phyloP scores from a whole-genome alignment of 1,140 invertebrate genomes.

The Pseudachorutes palmiensis region DNA sequence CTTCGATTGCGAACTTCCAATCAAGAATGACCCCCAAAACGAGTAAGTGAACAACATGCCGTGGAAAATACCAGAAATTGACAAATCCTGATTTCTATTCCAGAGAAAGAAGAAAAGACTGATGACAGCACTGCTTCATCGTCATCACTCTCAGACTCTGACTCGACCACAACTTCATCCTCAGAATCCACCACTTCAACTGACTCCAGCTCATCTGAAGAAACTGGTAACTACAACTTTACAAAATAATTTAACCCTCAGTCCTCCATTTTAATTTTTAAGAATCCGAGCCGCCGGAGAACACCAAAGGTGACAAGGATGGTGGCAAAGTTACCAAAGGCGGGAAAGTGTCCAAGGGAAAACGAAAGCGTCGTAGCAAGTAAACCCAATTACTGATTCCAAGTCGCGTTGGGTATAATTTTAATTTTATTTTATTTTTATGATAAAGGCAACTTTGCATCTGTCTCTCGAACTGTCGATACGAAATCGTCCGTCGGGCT shows the following conservation, averaged over 20 bases:
- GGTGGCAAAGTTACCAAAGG: neutral
- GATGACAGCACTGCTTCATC: neutral
- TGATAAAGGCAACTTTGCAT: constrained; percentile 31
- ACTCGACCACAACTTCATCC: neutral
- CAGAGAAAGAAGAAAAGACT: neutral
- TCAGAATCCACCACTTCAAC: constrained; percentile 10
- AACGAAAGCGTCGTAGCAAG: neutral
- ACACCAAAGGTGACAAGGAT: neutral
- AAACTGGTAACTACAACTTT: neutral
- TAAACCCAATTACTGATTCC: neutral
- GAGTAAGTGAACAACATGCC: neutral
- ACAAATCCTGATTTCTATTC: neutral
- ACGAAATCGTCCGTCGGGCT: constrained; percentile 30
- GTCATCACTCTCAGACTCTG: neutral
- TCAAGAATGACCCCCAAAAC: neutral
- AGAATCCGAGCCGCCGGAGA: neutral
- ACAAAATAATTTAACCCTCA: neutral
- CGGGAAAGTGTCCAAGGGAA: neutral
- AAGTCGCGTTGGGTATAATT: neutral
- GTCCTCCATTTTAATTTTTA: neutral
- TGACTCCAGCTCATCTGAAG: neutral
- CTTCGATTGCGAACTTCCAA: too few relatives aligned
- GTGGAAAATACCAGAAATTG: neutral
- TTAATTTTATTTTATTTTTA: neutral
- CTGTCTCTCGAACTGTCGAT: constrained; percentile 33